Conservation (phyloP, 2,797 vertebrate genomes). For the Silurus lanzhouensis region DNA sequence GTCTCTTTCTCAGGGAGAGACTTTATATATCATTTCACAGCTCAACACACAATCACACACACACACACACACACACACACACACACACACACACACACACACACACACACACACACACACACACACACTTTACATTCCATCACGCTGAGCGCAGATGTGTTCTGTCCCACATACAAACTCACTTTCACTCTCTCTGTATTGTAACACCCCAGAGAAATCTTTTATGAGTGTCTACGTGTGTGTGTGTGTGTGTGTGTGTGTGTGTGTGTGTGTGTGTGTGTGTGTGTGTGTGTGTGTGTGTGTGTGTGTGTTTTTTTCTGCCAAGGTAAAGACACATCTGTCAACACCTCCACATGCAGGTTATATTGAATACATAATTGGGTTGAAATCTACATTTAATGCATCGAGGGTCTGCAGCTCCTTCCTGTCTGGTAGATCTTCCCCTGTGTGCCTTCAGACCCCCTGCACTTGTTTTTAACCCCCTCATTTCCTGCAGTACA, state of each 20-base stretch:
- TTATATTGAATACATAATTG: conserved; percentile 17
- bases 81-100: background rate
- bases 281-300: background rate
- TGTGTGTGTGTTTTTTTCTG: background rate
- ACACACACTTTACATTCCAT: conserved; percentile 38
- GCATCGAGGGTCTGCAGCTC: background rate
- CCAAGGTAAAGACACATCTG: conserved; percentile 49
- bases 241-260: conserved; percentile 8
- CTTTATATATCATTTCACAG: conserved; percentile 37
- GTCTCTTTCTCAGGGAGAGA: conserved; percentile 40
- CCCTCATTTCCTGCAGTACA: background rate
- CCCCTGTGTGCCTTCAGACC: background rate
- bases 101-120: conserved; percentile 22
- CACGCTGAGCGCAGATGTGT: conserved; percentile 50
- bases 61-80: conserved; percentile 19
- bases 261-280: conserved; percentile 20
- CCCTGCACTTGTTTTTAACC: background rate
- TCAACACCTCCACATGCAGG: conserved; percentile 1
- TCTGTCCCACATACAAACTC: conserved; percentile 31
- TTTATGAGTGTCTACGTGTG: conserved; percentile 14
- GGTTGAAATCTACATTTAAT: conserved; percentile 13
- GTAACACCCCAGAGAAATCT: conserved; percentile 2
- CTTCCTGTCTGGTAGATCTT: conserved; percentile 15
- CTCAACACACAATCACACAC: conserved; percentile 30
- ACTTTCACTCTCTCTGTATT: conserved; percentile 19